Conservation (phyloP, 2,888 invertebrate genomes). For the Neocrepidodera transversa region DNA sequence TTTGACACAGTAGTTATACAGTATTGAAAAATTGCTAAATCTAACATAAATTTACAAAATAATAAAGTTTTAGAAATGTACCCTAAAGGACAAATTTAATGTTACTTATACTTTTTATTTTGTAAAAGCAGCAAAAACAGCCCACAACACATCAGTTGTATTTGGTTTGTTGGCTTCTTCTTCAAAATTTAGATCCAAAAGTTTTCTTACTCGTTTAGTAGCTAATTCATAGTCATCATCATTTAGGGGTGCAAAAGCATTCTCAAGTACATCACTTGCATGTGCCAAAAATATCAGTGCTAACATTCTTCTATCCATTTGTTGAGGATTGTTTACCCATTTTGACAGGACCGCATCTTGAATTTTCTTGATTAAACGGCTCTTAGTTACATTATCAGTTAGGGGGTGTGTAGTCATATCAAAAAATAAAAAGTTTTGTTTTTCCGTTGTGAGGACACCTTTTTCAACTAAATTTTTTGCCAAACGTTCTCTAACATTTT, state of each 20-base stretch:
- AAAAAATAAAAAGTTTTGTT: slow-evolving; percentile 98
- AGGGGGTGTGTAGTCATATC: slow-evolving; percentile 99
- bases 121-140: slow-evolving; percentile 97
- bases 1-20: slow-evolving; percentile 22
- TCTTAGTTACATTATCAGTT: slow-evolving; percentile 93
- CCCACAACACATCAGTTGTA: slow-evolving; percentile 96
- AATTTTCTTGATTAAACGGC: slow-evolving; percentile 96
- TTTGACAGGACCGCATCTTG: slow-evolving; percentile 96
- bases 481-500: slow-evolving; percentile 97
- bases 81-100: slow-evolving; percentile 34
- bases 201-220: slow-evolving; percentile 94
- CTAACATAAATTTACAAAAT: slow-evolving; percentile 40
- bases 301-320: slow-evolving; percentile 95
- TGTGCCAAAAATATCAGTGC: slow-evolving; percentile 95
- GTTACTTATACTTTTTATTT: slow-evolving; percentile 70
- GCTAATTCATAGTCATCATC: slow-evolving; percentile 98
- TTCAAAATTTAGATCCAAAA: slow-evolving; percentile 97
- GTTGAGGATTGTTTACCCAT: slow-evolving; percentile 97
- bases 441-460: slow-evolving; percentile 98
- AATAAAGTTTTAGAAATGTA: slow-evolving; percentile 29
- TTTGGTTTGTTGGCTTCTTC: slow-evolving; percentile 91
- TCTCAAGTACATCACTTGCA: slow-evolving; percentile 98
- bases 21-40: slow-evolving; percentile 27
- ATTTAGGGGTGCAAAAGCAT: slow-evolving; percentile 96
- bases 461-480: slow-evolving; percentile 99